Evolutionary conservation across 2,113 vertebrate species (phyloP).

Genomic region (Catharus bicknelli): DNA sequence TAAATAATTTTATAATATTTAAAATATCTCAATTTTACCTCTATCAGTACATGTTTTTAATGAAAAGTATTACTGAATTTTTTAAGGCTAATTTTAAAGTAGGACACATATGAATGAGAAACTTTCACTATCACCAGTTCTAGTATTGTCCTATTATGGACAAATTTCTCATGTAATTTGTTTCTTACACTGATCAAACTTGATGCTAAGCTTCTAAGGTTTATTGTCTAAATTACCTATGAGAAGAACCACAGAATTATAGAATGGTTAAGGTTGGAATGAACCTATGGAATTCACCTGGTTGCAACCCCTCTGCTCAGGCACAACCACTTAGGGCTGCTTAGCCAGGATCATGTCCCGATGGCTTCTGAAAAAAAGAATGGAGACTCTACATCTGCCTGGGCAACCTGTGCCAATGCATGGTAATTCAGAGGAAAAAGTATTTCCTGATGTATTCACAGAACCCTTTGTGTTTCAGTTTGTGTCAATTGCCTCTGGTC

Average conservation of each 20-base stretch:
- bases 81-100: neutral
- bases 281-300: neutral
- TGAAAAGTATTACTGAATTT: neutral
- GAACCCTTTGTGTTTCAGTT: neutral
- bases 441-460: neutral
- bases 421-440: neutral
- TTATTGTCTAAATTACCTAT: neutral
- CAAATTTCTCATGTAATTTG: neutral
- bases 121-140: neutral
- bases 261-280: neutral
- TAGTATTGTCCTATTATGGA: neutral
- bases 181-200: neutral
- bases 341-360: neutral
- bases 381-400: neutral
- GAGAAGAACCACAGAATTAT: neutral
- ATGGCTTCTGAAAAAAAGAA: neutral
- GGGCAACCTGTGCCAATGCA: neutral
- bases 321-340: neutral
- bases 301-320: neutral
- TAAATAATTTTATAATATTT: conserved; percentile 11
- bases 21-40: neutral
- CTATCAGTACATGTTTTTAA: neutral
- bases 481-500: neutral
- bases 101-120: neutral
- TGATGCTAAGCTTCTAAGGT: neutral